Conservation (phyloP, 2,888 invertebrate species). For the Mesodorylaimus sp. region DNA sequence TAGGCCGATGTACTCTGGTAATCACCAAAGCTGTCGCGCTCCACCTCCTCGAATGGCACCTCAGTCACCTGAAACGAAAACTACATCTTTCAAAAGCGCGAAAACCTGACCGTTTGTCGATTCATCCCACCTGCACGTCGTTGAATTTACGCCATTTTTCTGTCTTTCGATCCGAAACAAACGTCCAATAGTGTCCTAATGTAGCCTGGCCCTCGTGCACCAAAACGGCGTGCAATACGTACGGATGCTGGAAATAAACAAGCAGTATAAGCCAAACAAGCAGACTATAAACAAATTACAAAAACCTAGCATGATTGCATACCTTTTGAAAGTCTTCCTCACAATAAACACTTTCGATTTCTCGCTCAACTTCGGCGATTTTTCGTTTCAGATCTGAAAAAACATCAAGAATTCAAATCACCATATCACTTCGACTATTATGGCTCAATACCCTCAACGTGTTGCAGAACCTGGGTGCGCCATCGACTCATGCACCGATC, state of each 20-base stretch:
- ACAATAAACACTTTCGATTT: conserved; percentile 30
- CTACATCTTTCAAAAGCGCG: neutral
- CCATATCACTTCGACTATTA: no score
- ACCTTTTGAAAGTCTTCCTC: conserved; percentile 30
- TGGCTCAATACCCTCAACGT: conserved; percentile 32
- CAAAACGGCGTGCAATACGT: conserved; percentile 35
- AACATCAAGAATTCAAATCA: neutral
- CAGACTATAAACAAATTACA: neutral
- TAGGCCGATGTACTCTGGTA: conserved; percentile 37
- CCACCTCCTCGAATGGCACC: conserved; percentile 34
- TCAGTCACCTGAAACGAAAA: conserved; percentile 25
- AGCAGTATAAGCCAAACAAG: neutral
- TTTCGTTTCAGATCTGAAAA: conserved; percentile 28
- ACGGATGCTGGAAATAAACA: conserved; percentile 24
- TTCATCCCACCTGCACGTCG: conserved; percentile 28
- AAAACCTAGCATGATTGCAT: conserved; percentile 7
- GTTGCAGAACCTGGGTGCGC: conserved; percentile 32
- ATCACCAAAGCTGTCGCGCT: conserved; percentile 35
- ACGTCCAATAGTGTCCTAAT: conserved; percentile 38
- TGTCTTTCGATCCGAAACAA: conserved; percentile 30
- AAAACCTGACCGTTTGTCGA: no score
- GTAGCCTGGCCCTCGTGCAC: conserved; percentile 38
- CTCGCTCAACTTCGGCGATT: conserved; percentile 25
- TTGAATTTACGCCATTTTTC: conserved; percentile 36
- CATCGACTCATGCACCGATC: conserved; percentile 33